Evolutionary conservation across 2,797 vertebrate genomes (phyloP), one percentile per base, ranked within the genome.

Genomic region (Molossus molossus): DNA sequence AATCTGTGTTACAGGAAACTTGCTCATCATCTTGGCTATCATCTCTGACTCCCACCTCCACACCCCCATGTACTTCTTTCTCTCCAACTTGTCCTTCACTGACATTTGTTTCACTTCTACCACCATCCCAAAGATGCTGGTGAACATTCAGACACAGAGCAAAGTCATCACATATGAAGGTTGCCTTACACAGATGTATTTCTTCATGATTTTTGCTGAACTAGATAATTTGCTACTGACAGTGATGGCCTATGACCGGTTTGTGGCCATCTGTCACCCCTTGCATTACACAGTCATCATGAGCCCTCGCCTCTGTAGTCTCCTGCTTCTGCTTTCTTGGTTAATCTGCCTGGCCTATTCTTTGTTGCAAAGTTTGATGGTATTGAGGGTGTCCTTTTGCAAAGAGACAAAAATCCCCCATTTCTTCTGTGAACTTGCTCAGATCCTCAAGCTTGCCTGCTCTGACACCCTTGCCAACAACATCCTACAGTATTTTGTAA

Each of bases 391-490:
- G 9, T 90, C 94, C 60, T 97, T 97, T 37, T 96, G 96, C 65
- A 29, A 53, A 79, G 58, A 90, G 45, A 86, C 40, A 50, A 84
- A 96, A 92, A 94, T 97, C 20, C 92, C 80, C 4, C 95, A 96
- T 67, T 97, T 95, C 72, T 97, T 96, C 75, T 96, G 95, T 87
- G 96, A 97, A 75, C 92, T 95, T 70, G 20, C 48, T 73, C 95
- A 95, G 69, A 58, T 96, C 4, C 94, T 97, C 55, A 90, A 92
- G 84, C 87, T 96, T 8, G 33, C 96, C 65, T 96, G 95, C 29
- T 95, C 95, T 18, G 90, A 96, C 57, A 89, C 79, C 12, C 29
- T 93, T 17, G 25, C 50, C 80, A 96, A 87, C 27, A 29, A 96
- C 8, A 15, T 94, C 25, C 9, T 96, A 9, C 62, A 84, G 0